Evolutionary conservation across 2,113 vertebrate genomes (phyloP).

Genomic region (Gopherus evgoodei): DNA sequence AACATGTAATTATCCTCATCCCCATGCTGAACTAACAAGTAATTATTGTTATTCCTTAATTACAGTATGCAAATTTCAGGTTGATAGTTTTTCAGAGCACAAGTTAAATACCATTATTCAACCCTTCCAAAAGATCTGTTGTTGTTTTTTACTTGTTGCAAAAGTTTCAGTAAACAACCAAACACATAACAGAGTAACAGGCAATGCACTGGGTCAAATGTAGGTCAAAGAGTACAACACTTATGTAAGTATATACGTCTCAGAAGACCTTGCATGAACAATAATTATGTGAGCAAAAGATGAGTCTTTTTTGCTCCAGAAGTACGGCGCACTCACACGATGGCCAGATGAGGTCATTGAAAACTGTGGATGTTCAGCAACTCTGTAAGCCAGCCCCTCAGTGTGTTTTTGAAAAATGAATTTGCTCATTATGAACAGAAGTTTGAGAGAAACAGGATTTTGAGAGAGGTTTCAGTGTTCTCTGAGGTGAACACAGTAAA

Average conservation of each 20-base stretch:
- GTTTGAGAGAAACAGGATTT: not conserved
- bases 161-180: slow-evolving; percentile 42
- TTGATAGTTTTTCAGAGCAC: not conserved
- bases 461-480: not conserved
- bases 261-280: not conserved
- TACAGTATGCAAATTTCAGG: slow-evolving; percentile 57
- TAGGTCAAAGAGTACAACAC: not conserved
- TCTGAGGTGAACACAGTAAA: not conserved
- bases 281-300: not conserved
- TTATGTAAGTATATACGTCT: not conserved
- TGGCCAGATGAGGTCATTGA: not conserved
- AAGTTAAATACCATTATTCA: slow-evolving; percentile 59
- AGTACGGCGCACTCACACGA: not conserved
- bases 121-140: slow-evolving; percentile 53
- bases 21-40: slow-evolving; percentile 64
- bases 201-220: slow-evolving; percentile 2
- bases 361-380: not conserved
- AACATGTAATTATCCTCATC: slow-evolving; percentile 75
- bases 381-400: not conserved
- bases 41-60: slow-evolving; percentile 71
- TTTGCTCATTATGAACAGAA: not conserved
- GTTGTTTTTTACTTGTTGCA: slow-evolving; percentile 49
- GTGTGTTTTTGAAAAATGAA: not conserved
- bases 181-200: slow-evolving; percentile 9
- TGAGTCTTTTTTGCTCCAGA: not conserved